phyloP scores from a whole-genome alignment of 2,797 vertebrate genomes.

The Nyctalus aviator region DNA sequence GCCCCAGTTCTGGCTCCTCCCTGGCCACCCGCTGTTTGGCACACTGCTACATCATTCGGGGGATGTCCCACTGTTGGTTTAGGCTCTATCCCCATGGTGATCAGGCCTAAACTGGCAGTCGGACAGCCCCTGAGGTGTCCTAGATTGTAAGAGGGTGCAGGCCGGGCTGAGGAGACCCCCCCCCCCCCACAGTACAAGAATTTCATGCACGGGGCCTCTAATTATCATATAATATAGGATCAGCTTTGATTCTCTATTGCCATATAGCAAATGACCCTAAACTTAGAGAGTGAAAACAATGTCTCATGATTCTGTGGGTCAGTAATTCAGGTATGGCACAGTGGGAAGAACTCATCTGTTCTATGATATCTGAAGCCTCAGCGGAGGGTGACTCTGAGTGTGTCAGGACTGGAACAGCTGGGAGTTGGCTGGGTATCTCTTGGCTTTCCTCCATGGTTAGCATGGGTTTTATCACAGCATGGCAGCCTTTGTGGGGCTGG shows the following conservation, averaged over 20 bases:
- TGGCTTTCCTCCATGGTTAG: neutral
- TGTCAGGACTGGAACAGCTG: neutral
- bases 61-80: too few relatives aligned
- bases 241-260: neutral
- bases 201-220: too few relatives aligned
- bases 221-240: neutral
- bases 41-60: too few relatives aligned
- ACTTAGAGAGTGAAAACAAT: neutral
- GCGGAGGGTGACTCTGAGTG: neutral
- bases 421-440: neutral
- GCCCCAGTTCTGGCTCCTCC: too few relatives aligned
- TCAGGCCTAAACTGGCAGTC: too few relatives aligned
- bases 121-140: too few relatives aligned
- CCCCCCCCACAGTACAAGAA: too few relatives aligned
- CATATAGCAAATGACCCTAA: neutral
- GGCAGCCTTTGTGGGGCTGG: neutral
- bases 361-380: neutral
- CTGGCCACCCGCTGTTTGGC: too few relatives aligned
- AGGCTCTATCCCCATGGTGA: too few relatives aligned
- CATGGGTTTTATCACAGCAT: neutral
- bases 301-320: neutral
- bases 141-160: too few relatives aligned
- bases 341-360: neutral
- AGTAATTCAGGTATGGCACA: neutral
- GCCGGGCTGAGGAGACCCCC: too few relatives aligned